These are phyloP conservation scores for Drosophila parabipectinata DNA, from an alignment of 1,140 invertebrate species.

Conservation along the genomic window DNA sequence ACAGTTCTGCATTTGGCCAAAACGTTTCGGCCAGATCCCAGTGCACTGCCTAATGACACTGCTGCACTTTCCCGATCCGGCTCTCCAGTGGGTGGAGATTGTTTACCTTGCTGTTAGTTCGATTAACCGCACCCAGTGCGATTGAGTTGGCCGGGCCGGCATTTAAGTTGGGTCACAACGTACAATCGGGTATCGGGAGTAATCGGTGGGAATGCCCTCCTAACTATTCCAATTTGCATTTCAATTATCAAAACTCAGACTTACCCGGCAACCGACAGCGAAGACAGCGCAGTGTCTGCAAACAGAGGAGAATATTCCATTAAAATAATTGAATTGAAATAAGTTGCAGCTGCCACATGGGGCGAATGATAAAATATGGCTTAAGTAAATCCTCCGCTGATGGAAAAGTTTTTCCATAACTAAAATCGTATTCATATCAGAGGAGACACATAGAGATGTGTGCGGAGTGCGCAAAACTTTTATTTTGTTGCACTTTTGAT, in stretches of 20 bases:
- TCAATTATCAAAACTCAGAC: conserved; percentile 48
- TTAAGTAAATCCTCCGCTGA: conserved; percentile 61
- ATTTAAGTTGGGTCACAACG: neutral
- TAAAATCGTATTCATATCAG: conserved; percentile 64
- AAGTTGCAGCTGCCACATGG: conserved; percentile 62
- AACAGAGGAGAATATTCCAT: conserved; percentile 57
- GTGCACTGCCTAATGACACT: conserved; percentile 40
- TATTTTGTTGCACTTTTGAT: conserved; percentile 66
- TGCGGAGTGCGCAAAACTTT: conserved; percentile 50
- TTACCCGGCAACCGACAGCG: conserved; percentile 33
- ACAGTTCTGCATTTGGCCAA: conserved; percentile 78
- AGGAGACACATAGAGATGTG: neutral
- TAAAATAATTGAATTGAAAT: conserved; percentile 82
- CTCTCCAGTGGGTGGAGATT: conserved; percentile 7
- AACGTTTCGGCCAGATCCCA: conserved; percentile 41
- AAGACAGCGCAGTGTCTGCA: conserved; percentile 35
- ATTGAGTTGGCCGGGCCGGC: neutral
- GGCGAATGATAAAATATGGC: conserved; percentile 65
- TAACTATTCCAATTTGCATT: conserved; percentile 58
- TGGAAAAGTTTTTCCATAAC: conserved; percentile 48
- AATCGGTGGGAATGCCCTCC: neutral
- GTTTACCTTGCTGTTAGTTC: conserved; percentile 70
- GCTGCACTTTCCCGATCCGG: neutral
- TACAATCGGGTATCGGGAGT: neutral
- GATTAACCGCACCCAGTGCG: conserved; percentile 63